Percentiles rank a stretch among this genome's conserved stretches.
phyloP scores from a whole-genome alignment of 2,797 vertebrate species.

The Balearica regulorum region DNA sequence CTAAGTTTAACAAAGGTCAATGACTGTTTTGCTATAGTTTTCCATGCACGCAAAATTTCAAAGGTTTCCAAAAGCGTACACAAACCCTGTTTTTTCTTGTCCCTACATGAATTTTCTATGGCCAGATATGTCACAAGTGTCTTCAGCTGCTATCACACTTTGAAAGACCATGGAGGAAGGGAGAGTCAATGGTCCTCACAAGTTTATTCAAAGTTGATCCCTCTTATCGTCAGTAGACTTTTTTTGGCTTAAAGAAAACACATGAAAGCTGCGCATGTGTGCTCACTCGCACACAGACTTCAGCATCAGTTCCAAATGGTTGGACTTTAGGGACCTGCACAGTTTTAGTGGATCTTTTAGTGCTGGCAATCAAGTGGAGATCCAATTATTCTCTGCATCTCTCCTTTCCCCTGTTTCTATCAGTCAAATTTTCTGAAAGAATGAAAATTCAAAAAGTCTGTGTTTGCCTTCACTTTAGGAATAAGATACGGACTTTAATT shows the following conservation, averaged over 20 bases:
- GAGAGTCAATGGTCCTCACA: not conserved
- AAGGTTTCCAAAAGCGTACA: not conserved
- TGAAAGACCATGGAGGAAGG: not conserved
- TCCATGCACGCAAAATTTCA: not conserved
- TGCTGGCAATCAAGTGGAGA: not conserved
- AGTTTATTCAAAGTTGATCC: not conserved
- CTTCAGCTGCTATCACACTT: not conserved
- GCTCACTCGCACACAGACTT: not conserved
- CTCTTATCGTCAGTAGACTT: not conserved
- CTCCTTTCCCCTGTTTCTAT: not conserved
- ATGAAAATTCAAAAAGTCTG: not conserved
- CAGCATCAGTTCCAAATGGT: not conserved
- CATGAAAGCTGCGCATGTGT: not conserved
- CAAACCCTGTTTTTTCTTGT: not conserved
- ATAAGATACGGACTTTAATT: not conserved
- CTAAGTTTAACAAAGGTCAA: not conserved
- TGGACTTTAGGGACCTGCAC: not conserved
- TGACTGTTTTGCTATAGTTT: not conserved
- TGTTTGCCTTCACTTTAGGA: not conserved
- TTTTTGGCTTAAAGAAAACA: not conserved
- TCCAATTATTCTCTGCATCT: not conserved
- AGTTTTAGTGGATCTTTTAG: not conserved
- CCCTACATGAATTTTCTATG: not conserved
- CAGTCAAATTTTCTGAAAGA: not conserved
- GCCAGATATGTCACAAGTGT: not conserved